Evolutionary conservation across 2,888 invertebrate species (phyloP), one percentile per base, ranked within the genome.

Genomic region (Leptinotarsa haldemani): DNA sequence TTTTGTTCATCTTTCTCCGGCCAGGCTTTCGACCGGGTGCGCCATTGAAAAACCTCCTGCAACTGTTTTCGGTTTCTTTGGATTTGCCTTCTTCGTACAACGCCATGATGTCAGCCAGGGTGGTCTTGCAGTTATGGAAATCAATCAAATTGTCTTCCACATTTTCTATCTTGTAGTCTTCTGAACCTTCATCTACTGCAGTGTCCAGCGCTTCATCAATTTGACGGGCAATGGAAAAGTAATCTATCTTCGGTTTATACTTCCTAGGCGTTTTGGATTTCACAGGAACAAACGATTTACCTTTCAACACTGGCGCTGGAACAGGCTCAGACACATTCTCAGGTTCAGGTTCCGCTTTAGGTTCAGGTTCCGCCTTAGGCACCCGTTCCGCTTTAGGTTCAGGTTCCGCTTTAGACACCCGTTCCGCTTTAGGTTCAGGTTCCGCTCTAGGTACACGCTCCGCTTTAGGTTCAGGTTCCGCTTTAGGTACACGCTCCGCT

Each of bases 1-100:
- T 95, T 75, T 92, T 89, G 86, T 95, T 95, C 85, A 92, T 92
- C 83, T 92, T 92, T 69, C 89, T 87, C 64, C 90, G 74, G 5
- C 84, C 83, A 0, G 80, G 87, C 82, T 81, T 87, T 79, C 81
- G 86, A 80, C 78, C 89, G 0, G 80, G 79, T 12, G 78, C 72
- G 1, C 78, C 80, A 58, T 80, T 81, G 63, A 78, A 78, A 56
- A 81, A 80, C 69, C 77, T 79, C 47, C 76, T 77, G 30, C 77
- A 77, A 30, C 75, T 77, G 12, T 61, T 75, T 58, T 78, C 80
- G 30, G 70, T 76, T 65, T 79, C 80, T 89, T 81, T 88, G 87
- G 70, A 87, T 86, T 48, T 89, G 82, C 74, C 73, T 46, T 82
- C 80, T 58, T 90, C 90, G 18, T 89, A 90, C 64, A 88, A 81